Base-by-base conservation (phyloP, 2,797 vertebrate genomes). In the Aplochiton taeniatus region DNA sequence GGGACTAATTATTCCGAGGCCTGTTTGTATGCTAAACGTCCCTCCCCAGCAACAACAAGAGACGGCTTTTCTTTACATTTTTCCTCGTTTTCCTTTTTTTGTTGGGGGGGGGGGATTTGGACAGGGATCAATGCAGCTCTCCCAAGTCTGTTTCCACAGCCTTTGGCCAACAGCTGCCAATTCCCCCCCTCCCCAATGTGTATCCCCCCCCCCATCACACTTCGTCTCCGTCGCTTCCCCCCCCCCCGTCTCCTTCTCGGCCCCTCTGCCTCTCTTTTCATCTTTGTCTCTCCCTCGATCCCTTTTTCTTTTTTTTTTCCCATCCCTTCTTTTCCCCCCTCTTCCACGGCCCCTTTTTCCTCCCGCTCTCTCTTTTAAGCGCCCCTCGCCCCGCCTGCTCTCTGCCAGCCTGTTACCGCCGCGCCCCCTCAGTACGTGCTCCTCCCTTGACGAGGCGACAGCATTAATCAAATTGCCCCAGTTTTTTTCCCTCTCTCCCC, bases 381-480 rank as follows among this genome's bases (percentile, higher is more conserved):
- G 31, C 6, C 3, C 31, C 31, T 31, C 31, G 2, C 3, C 31
- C 6, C n/a, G n/a, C n/a, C n/a, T n/a, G n/a, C 31, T 31, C 31
- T 31, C 31, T 31, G 3, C 6, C 31, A 31, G 31, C 31, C 31
- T 31, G 31, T 79, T 72, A 72, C 76, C 63, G 65, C 77, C 46
- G 57, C 49, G 16, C 75, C 74, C 6, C 31, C 31, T 31, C 31
- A 6, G 6, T 31, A 6, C 69, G 8, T 5, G 1, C 46, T 56
- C 64, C 63, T 87, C 66, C 57, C 2, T 48, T 63, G 63, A 31
- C 31, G 61, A 80, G 70, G 79, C 19, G n/a, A 65, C 75, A 67
- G 73, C 83, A 87, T 89, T 89, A 85, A 89, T 91, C 80, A 89
- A 80, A 83, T 59, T 81, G 80, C 11, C 87, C 84, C 74, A 83